phyloP scores from a whole-genome alignment of 2,797 vertebrate species.

The Dendrocincla tyrannina region DNA sequence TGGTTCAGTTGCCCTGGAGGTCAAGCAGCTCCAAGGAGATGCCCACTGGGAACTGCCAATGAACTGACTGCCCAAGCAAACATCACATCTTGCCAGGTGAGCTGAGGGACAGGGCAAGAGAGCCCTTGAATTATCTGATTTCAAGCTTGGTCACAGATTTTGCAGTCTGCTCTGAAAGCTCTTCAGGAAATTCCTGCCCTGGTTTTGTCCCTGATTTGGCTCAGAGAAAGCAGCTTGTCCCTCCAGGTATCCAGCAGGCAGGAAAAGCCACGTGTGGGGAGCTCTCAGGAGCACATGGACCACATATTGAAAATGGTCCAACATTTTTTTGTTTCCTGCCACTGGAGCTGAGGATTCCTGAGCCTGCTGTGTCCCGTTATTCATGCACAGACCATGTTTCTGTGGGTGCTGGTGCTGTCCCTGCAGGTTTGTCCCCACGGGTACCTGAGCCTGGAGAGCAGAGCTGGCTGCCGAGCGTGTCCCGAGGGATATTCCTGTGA shows the following conservation, averaged over 20 bases:
- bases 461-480: slow-evolving; percentile 81
- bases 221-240: not conserved
- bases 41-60: slow-evolving; percentile 80
- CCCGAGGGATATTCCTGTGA: slow-evolving; percentile 84
- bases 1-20: slow-evolving; percentile 79
- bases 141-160: not conserved
- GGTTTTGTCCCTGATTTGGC: not conserved
- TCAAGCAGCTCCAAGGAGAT: slow-evolving; percentile 76
- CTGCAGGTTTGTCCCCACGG: slow-evolving; percentile 81
- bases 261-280: not conserved
- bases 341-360: not conserved
- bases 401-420: not conserved
- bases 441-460: slow-evolving; percentile 81
- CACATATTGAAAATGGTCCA: not conserved
- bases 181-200: not conserved
- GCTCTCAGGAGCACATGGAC: not conserved
- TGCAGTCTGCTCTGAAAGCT: not conserved
- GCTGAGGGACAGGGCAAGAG: not conserved
- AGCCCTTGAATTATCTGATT: not conserved
- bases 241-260: not conserved
- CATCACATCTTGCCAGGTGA: slow-evolving; percentile 82
- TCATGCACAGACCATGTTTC: rapidly evolving
- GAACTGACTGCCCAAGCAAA: slow-evolving; percentile 72
- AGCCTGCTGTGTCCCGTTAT: not conserved
- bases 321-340: not conserved